phyloP scores from a whole-genome alignment of 2,888 invertebrate species.

The Apomyelois bistriatella region DNA sequence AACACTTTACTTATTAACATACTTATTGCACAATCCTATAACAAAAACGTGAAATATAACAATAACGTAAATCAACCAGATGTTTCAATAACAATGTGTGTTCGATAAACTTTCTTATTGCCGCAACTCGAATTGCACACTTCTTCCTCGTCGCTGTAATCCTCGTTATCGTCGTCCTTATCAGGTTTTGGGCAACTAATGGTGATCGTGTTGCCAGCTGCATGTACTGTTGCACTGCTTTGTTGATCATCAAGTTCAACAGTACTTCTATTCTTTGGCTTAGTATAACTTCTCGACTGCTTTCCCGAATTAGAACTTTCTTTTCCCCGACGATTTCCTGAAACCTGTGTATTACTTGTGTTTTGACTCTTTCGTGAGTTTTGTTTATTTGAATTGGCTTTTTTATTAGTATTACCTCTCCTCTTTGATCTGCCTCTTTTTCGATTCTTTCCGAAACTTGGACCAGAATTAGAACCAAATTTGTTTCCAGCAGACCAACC shows the following conservation, averaged over 20 bases:
- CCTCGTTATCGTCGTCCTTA: constrained; percentile 1
- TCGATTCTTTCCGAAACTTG: neutral
- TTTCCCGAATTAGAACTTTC: neutral
- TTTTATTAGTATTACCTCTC: neutral
- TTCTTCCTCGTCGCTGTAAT: neutral
- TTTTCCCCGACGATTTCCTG: neutral
- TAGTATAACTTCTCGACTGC: neutral
- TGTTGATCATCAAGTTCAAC: neutral
- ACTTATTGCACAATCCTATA: neutral
- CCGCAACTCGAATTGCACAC: neutral
- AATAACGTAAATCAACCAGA: neutral
- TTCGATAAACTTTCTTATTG: constrained; percentile 2
- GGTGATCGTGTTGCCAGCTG: neutral
- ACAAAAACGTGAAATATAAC: neutral
- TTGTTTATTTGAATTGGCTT: neutral
- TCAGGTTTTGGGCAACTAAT: neutral
- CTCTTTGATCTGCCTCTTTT: neutral
- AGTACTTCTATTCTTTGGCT: neutral
- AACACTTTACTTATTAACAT: neutral
- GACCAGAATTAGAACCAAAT: neutral
- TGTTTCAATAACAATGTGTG: constrained; percentile 1
- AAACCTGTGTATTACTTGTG: neutral
- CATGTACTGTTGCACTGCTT: neutral
- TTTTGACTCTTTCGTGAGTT: neutral
- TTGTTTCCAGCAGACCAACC: neutral